Base-by-base conservation (phyloP, 1,140 invertebrate genomes). In the Philopotamus ludificatus region DNA sequence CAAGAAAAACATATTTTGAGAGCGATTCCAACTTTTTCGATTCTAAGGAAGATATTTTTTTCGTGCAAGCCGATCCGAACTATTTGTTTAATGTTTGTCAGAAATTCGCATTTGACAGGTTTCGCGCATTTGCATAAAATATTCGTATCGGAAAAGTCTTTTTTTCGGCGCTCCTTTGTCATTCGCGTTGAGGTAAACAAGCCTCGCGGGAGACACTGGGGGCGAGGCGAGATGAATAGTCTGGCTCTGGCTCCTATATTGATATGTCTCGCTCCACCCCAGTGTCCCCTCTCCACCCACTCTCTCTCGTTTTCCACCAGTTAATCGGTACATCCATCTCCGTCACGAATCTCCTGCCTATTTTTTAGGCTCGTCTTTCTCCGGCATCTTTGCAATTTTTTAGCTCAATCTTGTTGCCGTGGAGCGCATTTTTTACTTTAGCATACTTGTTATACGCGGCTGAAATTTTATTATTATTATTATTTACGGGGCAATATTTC, bases 251-350 rank as follows among this genome's bases (percentile, higher is more conserved):
- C 47, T 26, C 26, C 34, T 63, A 41, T 68, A 68, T 68, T 68
- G 62, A 68, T 64, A 68, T 67, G 66, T 64, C 61, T 64, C 41
- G 42, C 53, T 18, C 3, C 22, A 4, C 18, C 22, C n/a, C n/a
- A n/a, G n/a, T n/a, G n/a, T n/a, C n/a, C n/a, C n/a, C n/a, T n/a
- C n/a, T n/a, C n/a, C n/a, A n/a, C n/a, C n/a, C n/a, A n/a, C n/a
- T n/a, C n/a, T n/a, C n/a, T n/a, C n/a, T n/a, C n/a, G n/a, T 23
- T 64, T 64, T 49, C 53, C 54, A 23, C n/a, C 47, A 60, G 61
- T 68, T 68, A 68, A 68, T 68, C 66, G 66, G 61, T 68, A 68
- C 61, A 68, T 68, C 66, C 66, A 68, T 68, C 66, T 68, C 54
- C 55, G 66, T 68, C 66, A 68, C 66, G 66, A 64, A 68, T 68